Base-by-base conservation (phyloP, 2,797 vertebrate genomes). In the Gymnothorax reevesii region DNA sequence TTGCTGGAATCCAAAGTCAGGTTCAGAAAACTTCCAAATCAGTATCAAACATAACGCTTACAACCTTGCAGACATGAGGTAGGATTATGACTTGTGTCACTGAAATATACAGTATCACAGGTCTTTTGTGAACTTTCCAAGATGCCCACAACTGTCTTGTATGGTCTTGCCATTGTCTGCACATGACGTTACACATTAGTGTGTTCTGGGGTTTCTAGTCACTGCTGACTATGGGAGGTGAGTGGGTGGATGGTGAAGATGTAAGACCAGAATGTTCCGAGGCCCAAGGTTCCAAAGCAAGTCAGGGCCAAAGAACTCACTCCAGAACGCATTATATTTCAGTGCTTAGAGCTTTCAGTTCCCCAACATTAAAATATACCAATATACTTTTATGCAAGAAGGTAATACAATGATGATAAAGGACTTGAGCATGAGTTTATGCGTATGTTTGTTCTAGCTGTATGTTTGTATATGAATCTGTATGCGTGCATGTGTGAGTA, bases 211-310 rank as follows among this genome's bases (percentile, higher is more conserved):
- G 64, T 42, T 42, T 42, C 33, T 7, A 2, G 60, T 22, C 25
- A 8, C 9, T 66, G 71, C 25, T 33, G 10, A 33, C 12, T 25
- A 12, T 25, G 12, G 71, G 71, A 13, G 25, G 13, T 4, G 25
- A 42, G 87, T 71, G 75, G 83, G 83, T 25, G 54, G 87, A 85
- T 57, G 66, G 60, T 52, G 49, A 25, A 69, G 60, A 64, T 84
- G n/a, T 87, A 77, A 85, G 25, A 75, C 69, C n/a, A 73, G 87
- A 84, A 85, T 49, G 83, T 87, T 87, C 83, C 86, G 85, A 84
- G 73, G 62, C 71, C 22, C 8, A 69, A 87, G 59, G 87, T 85
- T 82, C 75, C 83, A 80, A 2, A 5, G 42, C 3, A 75, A 57
- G 42, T 66, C 13, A 6, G 20, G 27, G 59, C 22, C 10, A n/a